Conservation (phyloP, 2,888 invertebrate genomes). For the Pollenia griseotomentosa region DNA sequence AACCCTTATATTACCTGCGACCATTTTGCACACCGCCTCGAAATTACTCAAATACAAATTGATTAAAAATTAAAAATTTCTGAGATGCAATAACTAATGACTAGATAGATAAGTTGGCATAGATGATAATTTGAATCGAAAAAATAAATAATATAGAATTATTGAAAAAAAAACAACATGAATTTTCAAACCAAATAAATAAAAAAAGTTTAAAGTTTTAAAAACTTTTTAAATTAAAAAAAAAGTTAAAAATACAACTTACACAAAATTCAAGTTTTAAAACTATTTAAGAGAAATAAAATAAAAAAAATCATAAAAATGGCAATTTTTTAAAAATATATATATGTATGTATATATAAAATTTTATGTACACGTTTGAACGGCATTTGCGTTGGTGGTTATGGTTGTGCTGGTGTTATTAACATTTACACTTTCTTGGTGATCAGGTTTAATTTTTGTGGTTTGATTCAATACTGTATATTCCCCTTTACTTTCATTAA, state of each 20-base stretch:
- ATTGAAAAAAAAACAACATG: too few relatives aligned
- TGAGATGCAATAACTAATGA: too few relatives aligned
- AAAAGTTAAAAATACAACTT: conserved; percentile 14
- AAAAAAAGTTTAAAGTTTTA: background rate
- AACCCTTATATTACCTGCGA: too few relatives aligned
- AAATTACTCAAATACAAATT: too few relatives aligned
- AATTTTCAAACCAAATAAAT: background rate
- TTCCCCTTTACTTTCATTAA: conserved; percentile 34
- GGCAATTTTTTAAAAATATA: conserved; percentile 37
- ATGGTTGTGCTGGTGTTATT: conserved; percentile 19
- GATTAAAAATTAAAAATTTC: too few relatives aligned
- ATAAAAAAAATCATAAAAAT: conserved; percentile 37
- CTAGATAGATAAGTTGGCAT: too few relatives aligned
- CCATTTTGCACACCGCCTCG: too few relatives aligned
- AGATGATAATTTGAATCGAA: too few relatives aligned
- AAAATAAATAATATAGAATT: too few relatives aligned
- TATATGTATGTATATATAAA: background rate
- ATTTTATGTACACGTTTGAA: conserved; percentile 62
- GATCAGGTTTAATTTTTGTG: background rate
- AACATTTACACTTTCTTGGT: conserved; percentile 14
- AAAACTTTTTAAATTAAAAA: conserved; percentile 42
- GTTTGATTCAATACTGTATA: conserved; percentile 30
- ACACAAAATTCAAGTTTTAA: conserved; percentile 55
- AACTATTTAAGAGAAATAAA: conserved; percentile 30
- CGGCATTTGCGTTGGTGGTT: conserved; percentile 28